Percentiles rank a stretch among this genome's conserved stretches.
Evolutionary conservation across 1,140 invertebrate species (phyloP).

Genomic region (Cheumatopsyche charites): DNA sequence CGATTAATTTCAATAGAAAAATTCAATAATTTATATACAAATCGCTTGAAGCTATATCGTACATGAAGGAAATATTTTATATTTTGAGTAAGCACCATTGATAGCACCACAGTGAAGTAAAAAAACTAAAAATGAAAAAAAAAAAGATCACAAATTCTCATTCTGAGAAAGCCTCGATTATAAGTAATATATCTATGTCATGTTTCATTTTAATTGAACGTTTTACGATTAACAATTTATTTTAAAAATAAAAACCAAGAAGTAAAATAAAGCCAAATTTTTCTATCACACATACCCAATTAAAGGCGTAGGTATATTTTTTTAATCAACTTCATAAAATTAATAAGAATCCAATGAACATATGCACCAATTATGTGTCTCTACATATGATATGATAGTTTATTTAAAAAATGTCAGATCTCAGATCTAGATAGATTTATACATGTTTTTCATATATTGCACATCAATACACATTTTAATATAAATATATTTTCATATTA

Average conservation of each 20-base stretch:
- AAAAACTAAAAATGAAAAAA: background rate
- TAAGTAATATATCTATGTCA: background rate
- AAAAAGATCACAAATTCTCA: background rate
- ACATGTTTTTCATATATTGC: too few species aligned
- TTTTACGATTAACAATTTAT: background rate
- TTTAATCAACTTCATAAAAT: too few species aligned
- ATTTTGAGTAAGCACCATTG: too few species aligned
- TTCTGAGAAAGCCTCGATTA: background rate
- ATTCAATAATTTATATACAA: conserved; percentile 3
- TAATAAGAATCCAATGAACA: too few species aligned
- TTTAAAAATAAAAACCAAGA: background rate
- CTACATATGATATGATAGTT: too few species aligned
- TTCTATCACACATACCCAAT: background rate
- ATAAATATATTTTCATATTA: too few species aligned
- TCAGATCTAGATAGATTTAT: too few species aligned
- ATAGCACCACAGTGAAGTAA: background rate
- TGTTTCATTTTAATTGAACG: background rate
- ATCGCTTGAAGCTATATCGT: conserved; percentile 11
- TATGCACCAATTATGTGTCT: too few species aligned
- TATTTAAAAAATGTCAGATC: too few species aligned
- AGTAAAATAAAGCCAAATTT: background rate
- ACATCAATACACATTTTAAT: too few species aligned
- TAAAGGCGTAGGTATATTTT: too few species aligned
- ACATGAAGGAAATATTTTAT: background rate
- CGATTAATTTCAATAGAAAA: too few species aligned